phyloP scores from a whole-genome alignment of 53 echinoderm and acorn worm genomes.

The Echinarachnius parma region DNA sequence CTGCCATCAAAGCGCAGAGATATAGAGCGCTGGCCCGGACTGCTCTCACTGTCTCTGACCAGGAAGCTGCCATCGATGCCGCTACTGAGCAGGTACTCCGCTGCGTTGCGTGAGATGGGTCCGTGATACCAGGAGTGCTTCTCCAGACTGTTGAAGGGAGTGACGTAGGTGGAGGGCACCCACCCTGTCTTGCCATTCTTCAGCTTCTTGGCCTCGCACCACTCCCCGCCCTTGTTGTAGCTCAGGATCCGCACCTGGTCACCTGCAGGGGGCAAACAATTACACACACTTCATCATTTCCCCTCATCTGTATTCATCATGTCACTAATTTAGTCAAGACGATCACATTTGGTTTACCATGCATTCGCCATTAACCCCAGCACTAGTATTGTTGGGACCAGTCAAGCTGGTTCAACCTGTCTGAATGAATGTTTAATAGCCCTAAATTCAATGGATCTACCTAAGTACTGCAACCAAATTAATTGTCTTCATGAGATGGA shows the following conservation, averaged over 20 bases:
- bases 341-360: no score
- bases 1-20: constrained; percentile 90
- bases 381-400: no score
- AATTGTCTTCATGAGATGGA: no score
- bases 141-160: constrained; percentile 88
- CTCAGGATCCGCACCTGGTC: constrained; percentile 82
- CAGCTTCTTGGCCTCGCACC: constrained; percentile 87
- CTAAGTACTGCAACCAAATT: no score
- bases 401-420: no score
- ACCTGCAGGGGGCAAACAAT: constrained; percentile 63
- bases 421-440: no score
- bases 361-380: no score
- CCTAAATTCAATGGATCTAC: no score
- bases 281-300: no score
- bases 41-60: constrained; percentile 95
- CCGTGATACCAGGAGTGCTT: constrained; percentile 99
- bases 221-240: constrained; percentile 91
- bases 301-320: no score
- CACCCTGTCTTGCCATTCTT: constrained; percentile 81
- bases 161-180: constrained; percentile 93
- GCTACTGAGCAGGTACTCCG: constrained; percentile 95
- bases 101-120: constrained; percentile 85
- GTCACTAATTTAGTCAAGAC: no score
- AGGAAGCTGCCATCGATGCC: constrained; percentile 99
- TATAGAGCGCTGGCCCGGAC: constrained; percentile 93